phyloP scores from a whole-genome alignment of 2,888 invertebrate genomes.

The Drosophila fungiperda region DNA sequence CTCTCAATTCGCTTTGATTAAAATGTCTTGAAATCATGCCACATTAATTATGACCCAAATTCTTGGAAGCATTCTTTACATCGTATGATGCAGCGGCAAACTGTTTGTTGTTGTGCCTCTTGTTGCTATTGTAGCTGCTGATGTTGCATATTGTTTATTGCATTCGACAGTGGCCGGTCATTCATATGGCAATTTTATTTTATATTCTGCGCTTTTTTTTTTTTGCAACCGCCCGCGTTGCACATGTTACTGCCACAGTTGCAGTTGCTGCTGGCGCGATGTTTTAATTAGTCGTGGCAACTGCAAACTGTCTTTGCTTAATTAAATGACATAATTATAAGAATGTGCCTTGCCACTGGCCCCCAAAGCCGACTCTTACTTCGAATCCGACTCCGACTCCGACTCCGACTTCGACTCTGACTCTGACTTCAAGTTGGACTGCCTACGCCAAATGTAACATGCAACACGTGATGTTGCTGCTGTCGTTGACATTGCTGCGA shows the following conservation, averaged over 20 bases:
- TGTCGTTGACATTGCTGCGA: constrained; percentile 79
- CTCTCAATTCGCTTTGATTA: constrained; percentile 72
- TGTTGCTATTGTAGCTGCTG: constrained; percentile 43
- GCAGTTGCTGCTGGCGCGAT: constrained; percentile 73
- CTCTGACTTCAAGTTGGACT: constrained; percentile 40
- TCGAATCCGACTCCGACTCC: constrained; percentile 33
- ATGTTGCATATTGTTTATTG: constrained; percentile 72
- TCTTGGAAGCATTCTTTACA: constrained; percentile 82
- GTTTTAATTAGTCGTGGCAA: constrained; percentile 83
- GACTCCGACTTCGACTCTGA: constrained; percentile 28
- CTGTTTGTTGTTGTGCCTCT: constrained; percentile 54
- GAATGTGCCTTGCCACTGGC: constrained; percentile 76
- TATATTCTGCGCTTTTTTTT: background rate
- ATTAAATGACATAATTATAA: constrained; percentile 85
- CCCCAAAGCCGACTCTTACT: constrained; percentile 48
- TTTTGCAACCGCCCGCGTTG: constrained; percentile 69
- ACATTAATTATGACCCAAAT: constrained; percentile 85
- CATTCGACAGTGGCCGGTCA: constrained; percentile 83
- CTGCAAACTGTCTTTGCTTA: constrained; percentile 82
- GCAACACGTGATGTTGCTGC: constrained; percentile 81
- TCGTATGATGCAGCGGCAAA: constrained; percentile 80
- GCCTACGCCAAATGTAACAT: constrained; percentile 79
- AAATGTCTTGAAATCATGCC: constrained; percentile 84
- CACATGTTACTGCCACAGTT: constrained; percentile 42
- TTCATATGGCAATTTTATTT: constrained; percentile 63